Percentiles rank a stretch among this genome's conserved stretches.
These are phyloP conservation scores for Centropus unirufus DNA, from an alignment of 2,113 vertebrate species.

Conservation along the genomic window DNA sequence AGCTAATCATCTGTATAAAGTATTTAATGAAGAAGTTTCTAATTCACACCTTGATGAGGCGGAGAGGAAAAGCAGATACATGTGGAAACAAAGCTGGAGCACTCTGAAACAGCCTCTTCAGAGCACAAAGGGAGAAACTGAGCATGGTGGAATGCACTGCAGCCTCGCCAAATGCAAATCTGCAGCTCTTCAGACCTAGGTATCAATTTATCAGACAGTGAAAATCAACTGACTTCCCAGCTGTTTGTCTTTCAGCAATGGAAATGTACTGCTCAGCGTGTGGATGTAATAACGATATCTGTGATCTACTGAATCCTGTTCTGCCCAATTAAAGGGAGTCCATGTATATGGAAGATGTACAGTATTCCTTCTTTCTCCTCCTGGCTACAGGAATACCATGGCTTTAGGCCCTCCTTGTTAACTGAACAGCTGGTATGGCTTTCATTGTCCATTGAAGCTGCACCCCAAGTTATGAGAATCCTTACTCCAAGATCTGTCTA, in stretches of 20 bases:
- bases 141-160: not conserved
- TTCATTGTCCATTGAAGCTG: not conserved
- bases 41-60: not conserved
- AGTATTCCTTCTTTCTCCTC: not conserved
- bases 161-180: not conserved
- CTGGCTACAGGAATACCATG: not conserved
- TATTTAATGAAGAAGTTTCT: not conserved
- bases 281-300: not conserved
- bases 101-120: not conserved
- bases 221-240: not conserved
- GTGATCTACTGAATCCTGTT: not conserved
- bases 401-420: not conserved
- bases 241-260: not conserved
- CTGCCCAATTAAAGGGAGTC: not conserved
- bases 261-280: not conserved
- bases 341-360: not conserved
- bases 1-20: not conserved
- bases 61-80: not conserved
- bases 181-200: not conserved
- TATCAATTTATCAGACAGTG: not conserved
- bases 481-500: not conserved
- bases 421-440: not conserved
- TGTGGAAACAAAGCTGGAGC: not conserved
- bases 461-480: not conserved
- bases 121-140: not conserved